Base-by-base conservation (phyloP, 2,888 invertebrate genomes). In the Palloptera scutellata region DNA sequence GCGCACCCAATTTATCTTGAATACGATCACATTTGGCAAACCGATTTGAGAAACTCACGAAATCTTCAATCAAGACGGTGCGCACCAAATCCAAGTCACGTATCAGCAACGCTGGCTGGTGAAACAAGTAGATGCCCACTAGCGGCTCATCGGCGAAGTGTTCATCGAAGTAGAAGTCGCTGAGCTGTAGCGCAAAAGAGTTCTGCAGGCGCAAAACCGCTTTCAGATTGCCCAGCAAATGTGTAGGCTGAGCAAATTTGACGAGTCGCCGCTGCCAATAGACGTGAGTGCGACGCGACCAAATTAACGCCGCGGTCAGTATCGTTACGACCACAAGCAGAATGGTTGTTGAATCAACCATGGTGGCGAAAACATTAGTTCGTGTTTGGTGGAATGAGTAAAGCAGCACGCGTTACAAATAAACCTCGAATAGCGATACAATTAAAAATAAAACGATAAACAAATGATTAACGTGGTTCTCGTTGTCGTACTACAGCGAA, bases 31-130 rank as follows among this genome's bases (percentile, higher is more conserved):
- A 79, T 43, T 77, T 72, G 43, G 83, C 74, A 69, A 82, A 81
- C 0, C 83, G 77, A 69, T 80, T 78, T 0, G 81, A 75, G 73
- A 87, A 87, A 57, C 80, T 80, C 12, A 83, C 82, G 66, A 87
- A 87, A 66, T 87, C 87, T 63, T 85, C 86, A 12, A 87, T 77
- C 11, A 87, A 73, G 1, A 87, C 75, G 13, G 81, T 79, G 60
- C 86, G 87, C 2, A 86, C 79, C 30, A 87, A 71, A 17, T 85
- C 84, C 0, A 85, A 84, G 69, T 87, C 86, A 13, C 86, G 83
- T 15, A 85, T 74, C 42, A 87, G 64, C 30, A 87, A 66, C 1
- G 81, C 81, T 1, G 87, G 87, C 65, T 84, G 84, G 72, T 87
- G 84, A 67, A 87, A 84, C n/a, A 87, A 79, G 78, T 83, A 77